Percentiles rank a stretch among this genome's conserved stretches.
Evolutionary conservation across 23 tunicate species (phyloP).

Genomic region (Halocynthia aurantium): DNA sequence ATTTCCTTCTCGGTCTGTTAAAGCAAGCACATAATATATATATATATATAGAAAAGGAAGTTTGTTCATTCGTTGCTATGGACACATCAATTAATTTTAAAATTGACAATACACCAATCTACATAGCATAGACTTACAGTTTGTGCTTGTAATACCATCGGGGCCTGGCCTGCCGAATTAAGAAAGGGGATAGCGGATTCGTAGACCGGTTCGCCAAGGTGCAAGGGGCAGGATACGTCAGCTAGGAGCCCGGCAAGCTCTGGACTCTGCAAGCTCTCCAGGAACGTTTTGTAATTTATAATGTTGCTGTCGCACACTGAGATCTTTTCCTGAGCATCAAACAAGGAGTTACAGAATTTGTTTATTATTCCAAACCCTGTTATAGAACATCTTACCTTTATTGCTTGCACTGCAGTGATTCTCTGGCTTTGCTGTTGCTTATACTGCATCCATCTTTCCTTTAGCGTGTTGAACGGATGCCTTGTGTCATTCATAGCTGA

Average conservation of each 20-base stretch:
- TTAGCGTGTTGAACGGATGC: slow-evolving; percentile 53
- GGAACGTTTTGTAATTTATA: slow-evolving; percentile 31
- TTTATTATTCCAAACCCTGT: not conserved
- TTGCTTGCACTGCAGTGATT: slow-evolving; percentile 34
- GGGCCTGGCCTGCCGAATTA: slow-evolving; percentile 81
- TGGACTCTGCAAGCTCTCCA: slow-evolving; percentile 43
- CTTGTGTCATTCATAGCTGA: slow-evolving; percentile 54
- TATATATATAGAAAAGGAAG: not conserved
- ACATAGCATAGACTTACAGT: slow-evolving; percentile 32
- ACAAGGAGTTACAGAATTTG: too few relatives aligned
- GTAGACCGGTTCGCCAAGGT: slow-evolving; percentile 69
- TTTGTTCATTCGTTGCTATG: not conserved
- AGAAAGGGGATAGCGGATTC: slow-evolving; percentile 68
- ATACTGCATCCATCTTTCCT: slow-evolving; percentile 62
- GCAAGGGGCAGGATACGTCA: slow-evolving; percentile 46
- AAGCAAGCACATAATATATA: not conserved
- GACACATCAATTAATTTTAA: not conserved
- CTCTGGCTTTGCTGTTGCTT: slow-evolving; percentile 56
- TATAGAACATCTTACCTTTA: slow-evolving; percentile 42
- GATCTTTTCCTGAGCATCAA: slow-evolving; percentile 48
- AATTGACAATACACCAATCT: not conserved
- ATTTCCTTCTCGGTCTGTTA: slow-evolving; percentile 84
- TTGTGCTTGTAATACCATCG: slow-evolving; percentile 80
- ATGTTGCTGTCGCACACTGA: slow-evolving; percentile 48
- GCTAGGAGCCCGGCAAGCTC: slow-evolving; percentile 62